Evolutionary conservation across 2,113 vertebrate species (phyloP), one percentile per base, ranked within the genome.

Genomic region (Psammodynastes pulverulentus): DNA sequence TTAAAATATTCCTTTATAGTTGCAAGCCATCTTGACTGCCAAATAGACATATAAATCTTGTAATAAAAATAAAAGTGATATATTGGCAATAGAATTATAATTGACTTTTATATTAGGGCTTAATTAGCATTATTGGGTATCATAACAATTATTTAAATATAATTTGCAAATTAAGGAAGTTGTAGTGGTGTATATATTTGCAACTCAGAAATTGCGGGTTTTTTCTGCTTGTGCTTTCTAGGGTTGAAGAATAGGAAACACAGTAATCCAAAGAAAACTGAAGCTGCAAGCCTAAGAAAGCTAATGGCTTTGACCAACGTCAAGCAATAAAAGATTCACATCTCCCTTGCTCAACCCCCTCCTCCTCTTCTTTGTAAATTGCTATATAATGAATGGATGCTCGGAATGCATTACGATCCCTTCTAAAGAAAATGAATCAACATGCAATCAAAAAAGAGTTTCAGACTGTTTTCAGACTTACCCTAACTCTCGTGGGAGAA

Each of bases 271-370:
- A 39, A 4, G 58, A n/a, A 91, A 89, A 56, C 4, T 72, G 79
- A 4, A 94, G 5, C 84, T 19, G 0, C 43, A 88, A 86, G 3
- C 89, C 2, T 48, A 6, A 92, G 88, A 91, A 62, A 89, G 0
- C 0, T 48, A 89, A 79, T 1, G 56, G 43, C 94, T 94, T 95
- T 89, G 93, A 62, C 48, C 34, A 67, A 90, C 92, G 94, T 94
- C 92, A 91, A 93, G 48, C 86, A 94, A 23, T 58, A 94, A 0
- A 34, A 51, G 89, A 88, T 10, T 24, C 93, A 90, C 53, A 88
- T 52, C 39, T 54, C 45, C 48, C 92, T 92, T 93, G 84, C 90
- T 6, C 0, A 0, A 0, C 49, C 72, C 86, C 5, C 89, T 56
- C 23, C 91, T 90, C 2, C 46, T 93, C 62, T 43, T 92, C 26